Evolutionary conservation across 2,797 vertebrate genomes (phyloP), one percentile per base, ranked within the genome.

Genomic region (Ctenochaetus hawaiiensis): DNA sequence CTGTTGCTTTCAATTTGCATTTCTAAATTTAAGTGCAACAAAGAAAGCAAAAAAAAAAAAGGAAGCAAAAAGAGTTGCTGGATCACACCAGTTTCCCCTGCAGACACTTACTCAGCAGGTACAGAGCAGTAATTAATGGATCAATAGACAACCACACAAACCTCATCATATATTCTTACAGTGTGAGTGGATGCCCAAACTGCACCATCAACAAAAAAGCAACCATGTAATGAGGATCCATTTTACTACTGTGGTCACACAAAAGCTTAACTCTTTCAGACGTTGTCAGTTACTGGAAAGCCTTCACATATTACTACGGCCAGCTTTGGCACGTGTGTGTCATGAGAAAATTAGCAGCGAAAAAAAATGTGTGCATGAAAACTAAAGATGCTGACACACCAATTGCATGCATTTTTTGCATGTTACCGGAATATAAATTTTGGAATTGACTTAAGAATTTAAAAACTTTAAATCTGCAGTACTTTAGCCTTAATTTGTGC

Each of bases 71-170:
- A 44, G 30, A 75, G 72, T 16, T 43, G 58, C 58, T 71, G 47
- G 58, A 79, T 71, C 44, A 18, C 57, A 65, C 44, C 72, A 48
- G 73, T 74, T 86, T 88, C 71, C 74, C 73, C 73, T 78, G 62
- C 75, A 89, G 88, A 87, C 82, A 87, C 91, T 90, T 90, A 89
- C 90, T 90, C 91, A 93, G 92, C 92, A 91, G 84, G 81, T 87
- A 87, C 78, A 49, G 74, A 20, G 69, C 87, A 76, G 91, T 93
- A 92, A 93, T 91, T 94, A 92, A 90, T 69, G 84, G 91, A 94
- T 94, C 91, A 84, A 93, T 93, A 91, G 72, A 81, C 37, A n/a
- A 80, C 91, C 89, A 75, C 88, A 88, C 84, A 83, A 84, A 91
- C 85, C 86, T 87, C 87, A 87, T 92, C 88, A 84, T 88, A 87